These are phyloP conservation scores for Eilema depressum DNA, from an alignment of 2,888 invertebrate genomes.

Conservation along the genomic window DNA sequence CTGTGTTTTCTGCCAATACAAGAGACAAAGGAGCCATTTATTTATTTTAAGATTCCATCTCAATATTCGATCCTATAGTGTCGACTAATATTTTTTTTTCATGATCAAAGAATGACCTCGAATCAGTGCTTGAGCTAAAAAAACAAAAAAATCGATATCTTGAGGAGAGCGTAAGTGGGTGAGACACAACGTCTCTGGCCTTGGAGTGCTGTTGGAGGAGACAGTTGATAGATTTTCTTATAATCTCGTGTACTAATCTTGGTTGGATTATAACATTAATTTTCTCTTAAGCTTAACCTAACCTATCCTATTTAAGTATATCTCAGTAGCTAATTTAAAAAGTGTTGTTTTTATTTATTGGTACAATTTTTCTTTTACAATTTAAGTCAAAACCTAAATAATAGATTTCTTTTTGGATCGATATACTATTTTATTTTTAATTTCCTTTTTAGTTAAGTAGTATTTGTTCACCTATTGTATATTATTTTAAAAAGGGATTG, in stretches of 20 bases:
- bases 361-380: too few relatives aligned
- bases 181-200: too few relatives aligned
- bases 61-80: neutral
- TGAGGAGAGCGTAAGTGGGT: neutral
- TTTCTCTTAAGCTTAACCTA: neutral
- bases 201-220: neutral
- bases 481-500: too few relatives aligned
- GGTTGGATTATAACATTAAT: neutral
- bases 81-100: neutral
- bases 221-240: neutral
- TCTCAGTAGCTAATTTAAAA: neutral
- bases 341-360: too few relatives aligned
- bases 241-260: neutral
- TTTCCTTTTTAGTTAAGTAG: too few relatives aligned
- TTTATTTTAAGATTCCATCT: neutral
- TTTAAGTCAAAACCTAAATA: too few relatives aligned
- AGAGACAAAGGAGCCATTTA: too few relatives aligned
- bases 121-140: neutral
- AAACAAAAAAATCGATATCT: slow-evolving; percentile 1
- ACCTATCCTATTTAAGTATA: neutral
- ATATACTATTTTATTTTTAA: too few relatives aligned
- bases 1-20: too few relatives aligned
- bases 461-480: too few relatives aligned
- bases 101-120: slow-evolving; percentile 4
- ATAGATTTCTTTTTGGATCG: too few relatives aligned